Base-by-base conservation (phyloP, 2,113 vertebrate species). In the Thamnaconus septentrionalis region DNA sequence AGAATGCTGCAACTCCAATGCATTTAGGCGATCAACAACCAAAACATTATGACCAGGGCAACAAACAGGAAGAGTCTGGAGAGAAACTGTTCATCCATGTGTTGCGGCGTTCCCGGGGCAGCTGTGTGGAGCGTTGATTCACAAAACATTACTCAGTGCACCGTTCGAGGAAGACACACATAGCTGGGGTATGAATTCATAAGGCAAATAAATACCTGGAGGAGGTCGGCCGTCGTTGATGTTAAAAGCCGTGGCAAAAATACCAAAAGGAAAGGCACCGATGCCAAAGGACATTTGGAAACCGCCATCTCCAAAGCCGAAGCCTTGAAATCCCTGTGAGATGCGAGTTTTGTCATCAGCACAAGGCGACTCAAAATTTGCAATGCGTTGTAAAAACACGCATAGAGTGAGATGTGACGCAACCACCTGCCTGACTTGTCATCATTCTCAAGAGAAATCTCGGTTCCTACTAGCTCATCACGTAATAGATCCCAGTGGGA, bases 201-300 rank as follows among this genome's bases (percentile, higher is more conserved):
- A 61, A 44, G 50, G 58, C 0, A 47, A 50, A n/a, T 11, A 50
- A 11, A 46, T 83, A 99, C 97, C 97, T 93, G 97, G 95, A 59
- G 96, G 95, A 53, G 97, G 97, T 67, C 97, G 88, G 7, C 97
- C 97, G 0, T 99, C 97, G 0, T 99, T 99, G 84, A 99, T 98
- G 87, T 99, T 99, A 85, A 99, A 99, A 0, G 96, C 97, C 74
- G 97, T 99, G 3, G 97, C 97, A 75, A 99, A 98, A 88, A 99
- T 98, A 59, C 97, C 97, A 77, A 99, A 99, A 3, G 97, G 97
- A 91, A 99, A 99, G 0, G 97, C 97, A 9, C 97, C 97, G 7
- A 99, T 99, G 69, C 97, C 97, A 42, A 99, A 99, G 0, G 97
- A 99, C 97, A 99, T 99, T 80, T 99, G 97, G 83, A 99, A 98